A percentile compares a stretch with the other conserved stretches of the same genome.
These are phyloP conservation scores for Parapristionchus giblindavisi DNA, from an alignment of 2,888 invertebrate species.

Conservation along the genomic window DNA sequence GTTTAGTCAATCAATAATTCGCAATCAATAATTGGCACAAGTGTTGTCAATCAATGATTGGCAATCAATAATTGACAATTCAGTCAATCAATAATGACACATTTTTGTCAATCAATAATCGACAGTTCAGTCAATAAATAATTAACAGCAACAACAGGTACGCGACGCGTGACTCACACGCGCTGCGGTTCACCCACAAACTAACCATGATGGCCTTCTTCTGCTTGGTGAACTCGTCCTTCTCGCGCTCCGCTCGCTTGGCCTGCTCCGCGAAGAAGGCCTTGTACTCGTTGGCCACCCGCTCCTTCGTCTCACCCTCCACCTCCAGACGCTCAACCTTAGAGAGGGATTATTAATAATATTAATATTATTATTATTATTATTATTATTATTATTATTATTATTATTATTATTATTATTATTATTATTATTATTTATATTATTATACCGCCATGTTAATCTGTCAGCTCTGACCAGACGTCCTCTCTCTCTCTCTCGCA, in stretches of 20 bases:
- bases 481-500: not conserved
- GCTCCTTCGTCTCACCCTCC: conserved; percentile 61
- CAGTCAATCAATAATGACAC: no score
- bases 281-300: conserved; percentile 60
- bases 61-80: no score
- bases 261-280: conserved; percentile 58
- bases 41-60: no score
- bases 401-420: not conserved
- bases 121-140: no score
- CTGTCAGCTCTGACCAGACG: not conserved
- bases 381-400: not conserved
- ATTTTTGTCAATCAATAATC: no score
- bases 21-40: no score
- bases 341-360: not conserved
- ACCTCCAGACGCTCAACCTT: conserved; percentile 56
- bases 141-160: no score
- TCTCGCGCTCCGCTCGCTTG: conserved; percentile 54
- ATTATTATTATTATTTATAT: not conserved
- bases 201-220: conserved; percentile 60
- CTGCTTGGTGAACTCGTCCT: conserved; percentile 55
- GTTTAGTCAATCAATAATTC: no score
- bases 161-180: no score
- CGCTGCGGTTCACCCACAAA: no score
- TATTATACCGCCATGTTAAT: not conserved
- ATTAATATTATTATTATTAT: not conserved